Evolutionary conservation across 2,888 invertebrate genomes (phyloP).

Genomic region (Eilema depressum): DNA sequence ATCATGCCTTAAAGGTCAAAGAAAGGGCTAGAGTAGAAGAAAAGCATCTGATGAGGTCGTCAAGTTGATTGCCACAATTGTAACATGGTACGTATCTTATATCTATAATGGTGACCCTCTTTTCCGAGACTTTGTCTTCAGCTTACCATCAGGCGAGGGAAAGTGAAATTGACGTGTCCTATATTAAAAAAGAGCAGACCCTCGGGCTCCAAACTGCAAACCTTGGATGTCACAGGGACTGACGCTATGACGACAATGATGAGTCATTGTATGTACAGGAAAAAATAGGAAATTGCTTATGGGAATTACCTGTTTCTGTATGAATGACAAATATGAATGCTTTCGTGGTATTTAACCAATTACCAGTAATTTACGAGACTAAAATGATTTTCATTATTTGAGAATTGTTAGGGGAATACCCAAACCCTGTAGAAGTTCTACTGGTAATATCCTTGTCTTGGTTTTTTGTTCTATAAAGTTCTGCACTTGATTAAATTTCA

Average conservation of each 20-base stretch:
- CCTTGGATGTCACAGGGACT: background rate
- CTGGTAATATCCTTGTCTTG: background rate
- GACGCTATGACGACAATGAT: background rate
- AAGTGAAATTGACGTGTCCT: too few species aligned
- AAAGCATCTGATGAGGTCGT: too few species aligned
- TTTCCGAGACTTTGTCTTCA: too few species aligned
- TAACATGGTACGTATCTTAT: too few species aligned
- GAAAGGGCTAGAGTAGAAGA: too few species aligned
- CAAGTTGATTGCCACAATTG: too few species aligned
- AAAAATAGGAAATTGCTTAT: conserved; percentile 12
- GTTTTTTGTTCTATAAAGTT: too few species aligned
- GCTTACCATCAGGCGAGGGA: too few species aligned
- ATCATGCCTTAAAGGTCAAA: too few species aligned
- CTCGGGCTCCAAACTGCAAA: background rate
- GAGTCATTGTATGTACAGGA: conserved; percentile 7
- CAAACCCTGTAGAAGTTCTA: background rate
- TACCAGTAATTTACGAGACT: background rate
- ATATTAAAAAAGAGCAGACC: too few species aligned
- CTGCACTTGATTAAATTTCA: too few species aligned
- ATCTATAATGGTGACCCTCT: too few species aligned
- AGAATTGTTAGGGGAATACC: background rate
- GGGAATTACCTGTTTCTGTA: conserved; percentile 29
- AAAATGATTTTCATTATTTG: background rate
- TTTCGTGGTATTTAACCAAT: conserved; percentile 30
- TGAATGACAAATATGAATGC: conserved; percentile 19